A percentile compares a stretch with the other conserved stretches of the same genome.
Conservation (phyloP, 2,113 vertebrate species). For the Gymnarchus niloticus region DNA sequence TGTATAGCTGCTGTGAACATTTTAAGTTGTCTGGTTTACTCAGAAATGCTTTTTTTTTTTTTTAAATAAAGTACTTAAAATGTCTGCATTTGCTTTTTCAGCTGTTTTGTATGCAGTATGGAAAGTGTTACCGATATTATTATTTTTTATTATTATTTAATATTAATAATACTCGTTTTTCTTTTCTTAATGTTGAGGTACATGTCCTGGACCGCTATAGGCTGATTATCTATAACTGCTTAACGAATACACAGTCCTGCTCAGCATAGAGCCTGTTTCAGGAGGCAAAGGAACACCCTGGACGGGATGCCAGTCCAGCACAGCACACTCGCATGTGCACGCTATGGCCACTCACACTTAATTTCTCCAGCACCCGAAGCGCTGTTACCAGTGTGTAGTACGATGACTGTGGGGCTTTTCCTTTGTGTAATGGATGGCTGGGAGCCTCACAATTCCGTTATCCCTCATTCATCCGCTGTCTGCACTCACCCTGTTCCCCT, state of each 20-base stretch:
- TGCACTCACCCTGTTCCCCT: not conserved
- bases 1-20: not conserved
- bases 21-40: not conserved
- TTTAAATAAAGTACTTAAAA: slow-evolving; percentile 9
- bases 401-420: too few relatives aligned
- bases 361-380: not conserved
- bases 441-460: not conserved
- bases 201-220: too few relatives aligned
- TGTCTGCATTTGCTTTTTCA: slow-evolving; percentile 3
- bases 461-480: not conserved
- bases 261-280: not conserved
- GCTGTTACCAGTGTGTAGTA: not conserved
- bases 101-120: too few relatives aligned
- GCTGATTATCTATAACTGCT: too few relatives aligned
- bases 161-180: too few relatives aligned
- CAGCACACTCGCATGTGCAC: too few relatives aligned
- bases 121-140: too few relatives aligned
- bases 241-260: too few relatives aligned
- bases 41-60: slow-evolving; percentile 7
- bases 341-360: too few relatives aligned
- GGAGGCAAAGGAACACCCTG: not conserved
- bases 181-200: too few relatives aligned
- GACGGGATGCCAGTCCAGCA: fast-evolving
- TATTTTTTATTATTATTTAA: too few relatives aligned
- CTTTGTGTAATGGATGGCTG: not conserved